Conservation (phyloP, 2,113 vertebrate genomes). For the Solenodon paradoxus region DNA sequence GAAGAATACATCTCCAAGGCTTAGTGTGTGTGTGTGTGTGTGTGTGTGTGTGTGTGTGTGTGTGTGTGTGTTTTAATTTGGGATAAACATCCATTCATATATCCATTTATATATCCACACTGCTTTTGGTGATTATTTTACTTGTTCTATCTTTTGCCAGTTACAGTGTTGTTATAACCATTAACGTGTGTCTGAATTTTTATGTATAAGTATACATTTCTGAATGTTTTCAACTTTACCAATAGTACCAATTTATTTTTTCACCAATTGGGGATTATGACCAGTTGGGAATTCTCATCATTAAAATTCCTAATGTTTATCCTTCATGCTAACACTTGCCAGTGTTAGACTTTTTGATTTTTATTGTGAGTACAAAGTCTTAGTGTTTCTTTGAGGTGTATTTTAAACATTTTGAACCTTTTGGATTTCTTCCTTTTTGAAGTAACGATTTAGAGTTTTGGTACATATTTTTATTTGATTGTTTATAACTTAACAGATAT, state of each 20-base stretch:
- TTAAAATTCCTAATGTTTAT: neutral
- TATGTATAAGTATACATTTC: neutral
- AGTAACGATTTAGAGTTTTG: neutral
- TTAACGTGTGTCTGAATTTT: neutral
- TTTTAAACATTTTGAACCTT: slow-evolving; percentile 13
- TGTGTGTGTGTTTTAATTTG: too few species aligned
- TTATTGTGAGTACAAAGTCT: neutral
- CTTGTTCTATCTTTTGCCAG: neutral
- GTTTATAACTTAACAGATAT: neutral
- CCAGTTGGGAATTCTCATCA: too few species aligned
- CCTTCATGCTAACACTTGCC: neutral
- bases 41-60: too few species aligned
- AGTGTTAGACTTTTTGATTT: neutral
- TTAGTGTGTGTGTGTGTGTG: too few species aligned
- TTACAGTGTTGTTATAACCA: neutral
- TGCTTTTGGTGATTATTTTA: neutral
- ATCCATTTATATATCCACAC: neutral
- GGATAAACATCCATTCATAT: neutral
- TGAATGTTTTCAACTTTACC: neutral
- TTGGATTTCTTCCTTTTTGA: neutral
- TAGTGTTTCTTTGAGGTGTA: neutral
- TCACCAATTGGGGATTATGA: neutral
- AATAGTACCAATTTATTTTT: neutral
- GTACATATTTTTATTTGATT: neutral
- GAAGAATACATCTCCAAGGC: neutral